Base-by-base conservation (phyloP, 2,113 vertebrate genomes). In the Corapipo altera region DNA sequence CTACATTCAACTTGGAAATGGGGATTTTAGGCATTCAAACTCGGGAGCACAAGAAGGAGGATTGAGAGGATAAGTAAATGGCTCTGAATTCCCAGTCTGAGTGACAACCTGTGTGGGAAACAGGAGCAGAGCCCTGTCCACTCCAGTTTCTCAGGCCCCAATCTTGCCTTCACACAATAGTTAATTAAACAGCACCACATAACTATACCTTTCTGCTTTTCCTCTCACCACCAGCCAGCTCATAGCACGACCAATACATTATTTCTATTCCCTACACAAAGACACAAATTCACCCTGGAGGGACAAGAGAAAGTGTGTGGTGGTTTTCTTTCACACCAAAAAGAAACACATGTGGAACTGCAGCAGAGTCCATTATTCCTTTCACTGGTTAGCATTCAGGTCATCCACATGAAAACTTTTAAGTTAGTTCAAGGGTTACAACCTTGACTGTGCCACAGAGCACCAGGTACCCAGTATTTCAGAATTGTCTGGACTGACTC, bases 201-300 rank as follows among this genome's bases (percentile, higher is more conserved):
- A n/a, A 58, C 54, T 41, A 16, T 46, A 69, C 30, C 8, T 76
- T 66, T 71, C 52, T 51, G 21, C 35, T 20, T 35, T 76, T 85
- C 30, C 64, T 85, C 71, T 73, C 54, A 58, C 35, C 35, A 22
- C 21, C 35, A 35, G 21, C n/a, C 43, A 23, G 37, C 37, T 69
- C n/a, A 9, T 39, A 58, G 41, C 27, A 65, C 1, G 1, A 58
- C 44, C 19, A 74, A 28, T 19, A 64, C 1, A 0, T 39, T 58
- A 67, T 14, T 88, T 67, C n/a, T 64, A 14, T 23, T 77, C 52
- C 54, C 23, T 64, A 30, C 48, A 69, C 14, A n/a, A 59, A 58
- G 64, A 71, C 22, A 41, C 14, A 52, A 52, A 78, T 54, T 73
- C 54, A 73, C 19, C 14, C 54, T 24, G 10, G 28, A 66, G 24